Evolutionary conservation across 2,113 vertebrate species (phyloP).

Genomic region (Mesitornis unicolor): DNA sequence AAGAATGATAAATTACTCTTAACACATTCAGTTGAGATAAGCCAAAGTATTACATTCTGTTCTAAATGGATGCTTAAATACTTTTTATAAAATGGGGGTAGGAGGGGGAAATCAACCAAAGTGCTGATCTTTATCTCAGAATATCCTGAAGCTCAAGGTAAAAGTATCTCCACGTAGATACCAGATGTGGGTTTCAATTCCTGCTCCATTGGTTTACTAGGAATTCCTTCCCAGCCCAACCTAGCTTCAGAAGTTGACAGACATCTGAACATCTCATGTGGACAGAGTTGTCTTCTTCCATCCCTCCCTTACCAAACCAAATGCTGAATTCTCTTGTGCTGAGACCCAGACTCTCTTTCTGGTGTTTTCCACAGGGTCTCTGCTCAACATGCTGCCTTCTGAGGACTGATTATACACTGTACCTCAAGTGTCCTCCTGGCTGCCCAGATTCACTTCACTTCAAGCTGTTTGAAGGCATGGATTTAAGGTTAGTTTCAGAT

Average conservation of each 20-base stretch:
- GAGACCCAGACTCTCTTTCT: not conserved
- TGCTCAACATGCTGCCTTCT: not conserved
- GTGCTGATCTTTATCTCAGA: not conserved
- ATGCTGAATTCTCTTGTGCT: not conserved
- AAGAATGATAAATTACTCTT: slow-evolving; percentile 14
- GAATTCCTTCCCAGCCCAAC: not conserved
- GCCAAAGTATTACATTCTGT: not conserved
- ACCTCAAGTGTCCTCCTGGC: not conserved
- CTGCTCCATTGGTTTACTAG: not conserved
- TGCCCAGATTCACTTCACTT: not conserved
- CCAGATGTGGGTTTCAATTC: not conserved
- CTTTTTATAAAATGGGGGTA: not conserved
- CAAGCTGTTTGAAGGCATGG: not conserved
- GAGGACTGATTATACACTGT: not conserved
- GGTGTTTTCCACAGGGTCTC: not conserved
- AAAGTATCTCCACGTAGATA: not conserved
- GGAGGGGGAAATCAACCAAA: not conserved
- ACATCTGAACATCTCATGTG: not conserved
- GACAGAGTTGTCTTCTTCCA: not conserved
- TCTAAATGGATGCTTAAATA: not conserved
- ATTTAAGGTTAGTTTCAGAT: not conserved
- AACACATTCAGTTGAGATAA: not conserved
- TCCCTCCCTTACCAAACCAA: fast-evolving
- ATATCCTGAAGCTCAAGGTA: not conserved
- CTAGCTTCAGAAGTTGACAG: not conserved